A percentile compares a stretch with the other conserved stretches of the same genome.
Evolutionary conservation across 2,113 vertebrate species (phyloP).

Genomic region (Thoracochromis brauschi): DNA sequence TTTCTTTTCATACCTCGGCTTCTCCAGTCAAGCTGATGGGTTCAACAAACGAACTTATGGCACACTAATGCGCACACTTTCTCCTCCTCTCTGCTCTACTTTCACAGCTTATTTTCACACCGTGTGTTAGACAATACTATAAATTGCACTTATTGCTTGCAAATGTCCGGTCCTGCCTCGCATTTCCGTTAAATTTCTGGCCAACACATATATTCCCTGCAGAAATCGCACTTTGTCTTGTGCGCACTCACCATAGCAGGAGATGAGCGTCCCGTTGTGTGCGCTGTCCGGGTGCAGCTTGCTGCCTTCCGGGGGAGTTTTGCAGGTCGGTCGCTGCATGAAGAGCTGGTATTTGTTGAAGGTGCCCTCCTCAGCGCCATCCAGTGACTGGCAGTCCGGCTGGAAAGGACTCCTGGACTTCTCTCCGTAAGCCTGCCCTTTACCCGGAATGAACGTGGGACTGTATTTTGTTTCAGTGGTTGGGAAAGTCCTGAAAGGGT

Average conservation of each 20-base stretch:
- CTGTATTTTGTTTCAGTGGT: constrained; percentile 87
- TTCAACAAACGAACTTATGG: neutral
- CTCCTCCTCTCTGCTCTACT: neutral
- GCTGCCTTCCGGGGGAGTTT: constrained; percentile 85
- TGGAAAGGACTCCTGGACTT: constrained; percentile 83
- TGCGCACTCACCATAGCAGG: constrained; percentile 88
- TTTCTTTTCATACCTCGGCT: neutral
- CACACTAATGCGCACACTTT: neutral
- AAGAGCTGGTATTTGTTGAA: constrained; percentile 94
- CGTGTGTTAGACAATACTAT: neutral
- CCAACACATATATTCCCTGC: neutral
- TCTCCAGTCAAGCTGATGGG: neutral
- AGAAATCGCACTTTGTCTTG: neutral
- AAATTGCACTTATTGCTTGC: neutral
- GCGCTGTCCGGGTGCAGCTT: constrained; percentile 83
- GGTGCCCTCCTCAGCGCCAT: constrained; percentile 74
- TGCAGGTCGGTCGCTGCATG: constrained; percentile 85
- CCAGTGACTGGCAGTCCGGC: constrained; percentile 81
- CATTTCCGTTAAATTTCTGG: neutral
- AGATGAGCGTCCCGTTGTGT: constrained; percentile 84
- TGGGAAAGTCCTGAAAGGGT: constrained; percentile 93
- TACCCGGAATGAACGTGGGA: constrained; percentile 85
- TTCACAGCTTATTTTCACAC: neutral
- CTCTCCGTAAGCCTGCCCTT: constrained; percentile 88
- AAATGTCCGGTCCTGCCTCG: neutral